Evolutionary conservation across 2,113 vertebrate genomes (phyloP).

Genomic region (Onychorhynchus coronatus): DNA sequence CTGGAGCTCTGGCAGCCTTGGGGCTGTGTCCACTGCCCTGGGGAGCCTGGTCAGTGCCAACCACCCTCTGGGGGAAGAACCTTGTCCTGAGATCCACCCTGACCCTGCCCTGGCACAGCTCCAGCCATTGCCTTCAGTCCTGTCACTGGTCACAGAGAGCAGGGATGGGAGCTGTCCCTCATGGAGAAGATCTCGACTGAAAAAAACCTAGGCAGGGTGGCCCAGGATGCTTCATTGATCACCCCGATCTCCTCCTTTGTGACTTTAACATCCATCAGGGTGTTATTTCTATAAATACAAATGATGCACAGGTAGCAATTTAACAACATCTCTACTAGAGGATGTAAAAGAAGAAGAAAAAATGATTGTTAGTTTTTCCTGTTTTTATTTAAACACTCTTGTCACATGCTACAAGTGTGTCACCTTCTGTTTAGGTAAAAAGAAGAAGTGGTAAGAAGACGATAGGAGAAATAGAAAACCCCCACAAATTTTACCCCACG

Average conservation of each 20-base stretch:
- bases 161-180: background rate
- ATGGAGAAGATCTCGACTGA: background rate
- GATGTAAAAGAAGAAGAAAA: background rate
- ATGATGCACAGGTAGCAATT: background rate
- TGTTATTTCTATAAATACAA: background rate
- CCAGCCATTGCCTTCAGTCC: background rate
- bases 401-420: background rate
- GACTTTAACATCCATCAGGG: background rate
- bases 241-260: background rate
- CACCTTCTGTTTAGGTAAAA: background rate
- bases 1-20: background rate
- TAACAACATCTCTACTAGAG: background rate
- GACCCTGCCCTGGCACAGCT: background rate
- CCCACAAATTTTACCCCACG: fast-evolving
- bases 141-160: background rate
- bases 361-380: background rate
- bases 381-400: background rate
- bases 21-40: background rate
- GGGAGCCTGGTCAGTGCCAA: background rate
- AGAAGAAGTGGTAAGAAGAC: background rate
- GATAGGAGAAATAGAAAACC: background rate
- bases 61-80: background rate
- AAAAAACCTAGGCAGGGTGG: background rate
- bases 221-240: background rate
- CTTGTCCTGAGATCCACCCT: background rate